These are phyloP conservation scores for Acipenser ruthenus DNA, from an alignment of 2,797 vertebrate species.

Conservation along the genomic window DNA sequence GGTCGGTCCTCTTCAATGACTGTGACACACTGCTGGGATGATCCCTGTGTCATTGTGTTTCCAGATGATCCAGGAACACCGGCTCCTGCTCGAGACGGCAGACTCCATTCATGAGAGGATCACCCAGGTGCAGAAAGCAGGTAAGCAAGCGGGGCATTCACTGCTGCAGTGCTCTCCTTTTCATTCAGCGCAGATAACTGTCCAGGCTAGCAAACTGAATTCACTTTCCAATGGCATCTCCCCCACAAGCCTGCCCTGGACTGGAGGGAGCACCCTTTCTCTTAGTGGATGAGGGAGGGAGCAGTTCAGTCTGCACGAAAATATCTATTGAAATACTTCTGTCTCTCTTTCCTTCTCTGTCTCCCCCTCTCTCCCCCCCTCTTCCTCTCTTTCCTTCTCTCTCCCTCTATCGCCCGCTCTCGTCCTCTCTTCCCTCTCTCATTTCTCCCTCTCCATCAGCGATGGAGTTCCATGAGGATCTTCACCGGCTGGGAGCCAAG, in stretches of 20 bases:
- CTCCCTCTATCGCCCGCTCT: too few species aligned
- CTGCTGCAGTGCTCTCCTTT: neutral
- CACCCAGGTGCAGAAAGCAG: slow-evolving; percentile 86
- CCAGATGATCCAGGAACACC: slow-evolving; percentile 92
- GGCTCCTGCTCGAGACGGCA: slow-evolving; percentile 80
- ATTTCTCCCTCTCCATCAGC: slow-evolving; percentile 49
- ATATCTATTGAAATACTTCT: too few species aligned
- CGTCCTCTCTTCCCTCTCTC: too few species aligned
- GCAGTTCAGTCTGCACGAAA: too few species aligned
- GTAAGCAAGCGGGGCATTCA: slow-evolving; percentile 45
- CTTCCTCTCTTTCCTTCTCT: too few species aligned
- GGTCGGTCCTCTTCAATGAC: too few species aligned
- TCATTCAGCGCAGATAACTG: neutral
- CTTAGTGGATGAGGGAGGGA: too few species aligned
- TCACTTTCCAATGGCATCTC: too few species aligned
- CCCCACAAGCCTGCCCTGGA: neutral
- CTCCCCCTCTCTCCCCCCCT: too few species aligned
- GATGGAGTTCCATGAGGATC: slow-evolving; percentile 90
- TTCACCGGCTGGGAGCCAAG: slow-evolving; percentile 79
- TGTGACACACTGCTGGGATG: slow-evolving; percentile 17
- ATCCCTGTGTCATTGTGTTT: slow-evolving; percentile 27
- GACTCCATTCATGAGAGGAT: slow-evolving; percentile 82
- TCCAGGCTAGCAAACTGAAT: neutral
- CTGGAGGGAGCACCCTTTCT: too few species aligned
- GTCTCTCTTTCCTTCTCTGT: too few species aligned